phyloP scores from a whole-genome alignment of 2,888 invertebrate genomes.

The Cryptus armator region DNA sequence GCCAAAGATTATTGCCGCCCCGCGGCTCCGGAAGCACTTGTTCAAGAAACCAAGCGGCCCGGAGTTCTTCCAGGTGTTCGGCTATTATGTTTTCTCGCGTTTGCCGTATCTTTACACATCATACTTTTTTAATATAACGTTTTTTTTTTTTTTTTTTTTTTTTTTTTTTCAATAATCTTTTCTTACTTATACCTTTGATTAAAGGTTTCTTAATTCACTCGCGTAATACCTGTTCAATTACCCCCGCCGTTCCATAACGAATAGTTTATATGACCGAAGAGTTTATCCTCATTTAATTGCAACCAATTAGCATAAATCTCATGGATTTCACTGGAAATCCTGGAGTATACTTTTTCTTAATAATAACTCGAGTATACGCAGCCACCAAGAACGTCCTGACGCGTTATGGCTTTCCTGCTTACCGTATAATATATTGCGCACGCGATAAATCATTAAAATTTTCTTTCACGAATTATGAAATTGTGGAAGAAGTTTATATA shows the following conservation, averaged over 20 bases:
- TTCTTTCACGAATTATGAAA: slow-evolving; percentile 6
- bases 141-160: not conserved
- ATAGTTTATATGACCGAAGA: slow-evolving; percentile 64
- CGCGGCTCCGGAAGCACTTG: slow-evolving; percentile 54
- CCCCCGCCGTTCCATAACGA: slow-evolving; percentile 46
- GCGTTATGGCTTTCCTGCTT: slow-evolving; percentile 25
- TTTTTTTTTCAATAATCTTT: not conserved
- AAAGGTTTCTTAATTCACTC: slow-evolving; percentile 62
- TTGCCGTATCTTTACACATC: slow-evolving; percentile 17
- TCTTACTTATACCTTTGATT: slow-evolving; percentile 58
- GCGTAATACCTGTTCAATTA: slow-evolving; percentile 61
- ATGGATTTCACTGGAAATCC: slow-evolving; percentile 68
- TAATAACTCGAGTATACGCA: slow-evolving; percentile 37
- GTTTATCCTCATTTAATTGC: slow-evolving; percentile 70
- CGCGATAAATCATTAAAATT: slow-evolving; percentile 55
- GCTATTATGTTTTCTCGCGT: slow-evolving; percentile 27
- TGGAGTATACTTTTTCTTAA: slow-evolving; percentile 56
- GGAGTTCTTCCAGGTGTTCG: slow-evolving; percentile 30
- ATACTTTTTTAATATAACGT: not conserved
- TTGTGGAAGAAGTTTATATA: slow-evolving; percentile 23
- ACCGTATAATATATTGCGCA: slow-evolving; percentile 56
- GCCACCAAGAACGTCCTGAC: slow-evolving; percentile 26
- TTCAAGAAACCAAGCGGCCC: slow-evolving; percentile 26
- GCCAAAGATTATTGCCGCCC: slow-evolving; percentile 41
- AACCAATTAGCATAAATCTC: slow-evolving; percentile 74